Percentiles rank a stretch among this genome's conserved stretches.
Conservation (phyloP, 1,140 invertebrate genomes). For the Eriosoma lanigerum region DNA sequence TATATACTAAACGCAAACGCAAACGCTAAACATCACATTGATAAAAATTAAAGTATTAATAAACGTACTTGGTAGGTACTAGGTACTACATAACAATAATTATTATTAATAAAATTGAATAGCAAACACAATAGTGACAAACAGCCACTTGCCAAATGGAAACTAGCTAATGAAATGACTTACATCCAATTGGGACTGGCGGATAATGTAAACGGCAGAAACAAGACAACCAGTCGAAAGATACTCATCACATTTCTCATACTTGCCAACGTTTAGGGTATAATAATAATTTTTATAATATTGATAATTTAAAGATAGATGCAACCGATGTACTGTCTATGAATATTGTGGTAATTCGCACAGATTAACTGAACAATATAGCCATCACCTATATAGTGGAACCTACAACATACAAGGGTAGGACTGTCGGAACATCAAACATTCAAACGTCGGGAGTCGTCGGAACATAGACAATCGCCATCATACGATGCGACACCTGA, state of each 20-base stretch:
- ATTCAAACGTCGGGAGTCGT: not conserved
- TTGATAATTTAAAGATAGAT: too few relatives aligned
- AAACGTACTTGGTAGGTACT: not conserved
- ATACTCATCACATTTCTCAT: constrained; percentile 33
- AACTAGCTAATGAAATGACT: constrained; percentile 30
- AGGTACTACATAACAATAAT: not conserved
- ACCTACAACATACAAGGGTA: not conserved
- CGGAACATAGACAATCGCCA: not conserved
- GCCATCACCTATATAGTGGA: not conserved
- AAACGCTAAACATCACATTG: not conserved
- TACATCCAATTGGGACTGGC: constrained; percentile 53
- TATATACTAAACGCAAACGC: not conserved
- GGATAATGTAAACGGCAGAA: constrained; percentile 36
- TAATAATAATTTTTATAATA: not conserved
- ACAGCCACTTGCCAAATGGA: not conserved
- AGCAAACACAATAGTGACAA: not conserved
- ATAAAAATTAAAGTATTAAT: not conserved
- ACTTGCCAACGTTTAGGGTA: not conserved
- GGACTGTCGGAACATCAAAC: not conserved
- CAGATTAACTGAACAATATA: not conserved
- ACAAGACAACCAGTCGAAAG: constrained; percentile 55
- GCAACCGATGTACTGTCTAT: not conserved
- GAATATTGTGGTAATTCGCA: constrained; percentile 2
- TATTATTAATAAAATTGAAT: not conserved
- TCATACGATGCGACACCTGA: not conserved